A percentile compares a stretch with the other conserved stretches of the same genome.
Conservation (phyloP, 2,797 vertebrate species). For the Danio tinwini region DNA sequence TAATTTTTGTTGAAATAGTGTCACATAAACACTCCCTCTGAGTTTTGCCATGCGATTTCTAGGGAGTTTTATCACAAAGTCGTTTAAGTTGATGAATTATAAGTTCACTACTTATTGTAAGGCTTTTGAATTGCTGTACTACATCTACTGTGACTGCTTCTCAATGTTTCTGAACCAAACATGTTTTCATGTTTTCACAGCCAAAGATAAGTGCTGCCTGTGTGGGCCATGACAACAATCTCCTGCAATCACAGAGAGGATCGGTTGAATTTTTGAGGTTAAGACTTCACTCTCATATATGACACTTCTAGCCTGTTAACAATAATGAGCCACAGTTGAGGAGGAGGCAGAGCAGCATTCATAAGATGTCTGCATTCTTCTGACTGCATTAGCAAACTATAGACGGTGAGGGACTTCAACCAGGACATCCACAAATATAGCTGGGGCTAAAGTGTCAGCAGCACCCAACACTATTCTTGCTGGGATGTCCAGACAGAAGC, state of each 20-base stretch:
- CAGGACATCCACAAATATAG: constrained; percentile 53
- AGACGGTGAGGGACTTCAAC: constrained; percentile 34
- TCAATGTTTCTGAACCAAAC: constrained; percentile 13
- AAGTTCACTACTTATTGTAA: too few species aligned
- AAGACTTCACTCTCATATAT: constrained; percentile 24
- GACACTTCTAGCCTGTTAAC: constrained; percentile 25
- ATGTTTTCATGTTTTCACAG: constrained; percentile 25
- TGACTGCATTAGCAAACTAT: constrained; percentile 28
- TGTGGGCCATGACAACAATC: constrained; percentile 16
- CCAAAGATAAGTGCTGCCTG: constrained; percentile 25
- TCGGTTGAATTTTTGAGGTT: constrained; percentile 14
- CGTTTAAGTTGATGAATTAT: too few species aligned
- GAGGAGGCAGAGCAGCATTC: constrained; percentile 15
- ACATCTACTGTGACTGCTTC: background rate
- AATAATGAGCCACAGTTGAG: constrained; percentile 15
- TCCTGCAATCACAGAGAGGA: constrained; percentile 25
- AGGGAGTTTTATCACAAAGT: too few species aligned
- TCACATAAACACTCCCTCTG: too few species aligned
- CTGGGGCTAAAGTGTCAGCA: constrained; percentile 36
- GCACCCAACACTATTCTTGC: constrained; percentile 55
- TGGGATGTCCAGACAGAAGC: constrained; percentile 24
- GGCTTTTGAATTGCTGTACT: too few species aligned
- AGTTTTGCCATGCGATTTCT: too few species aligned
- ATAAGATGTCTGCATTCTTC: constrained; percentile 27
- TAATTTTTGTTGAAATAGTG: too few species aligned